phyloP scores from a whole-genome alignment of 2,888 invertebrate species.

The Acleris holmiana region DNA sequence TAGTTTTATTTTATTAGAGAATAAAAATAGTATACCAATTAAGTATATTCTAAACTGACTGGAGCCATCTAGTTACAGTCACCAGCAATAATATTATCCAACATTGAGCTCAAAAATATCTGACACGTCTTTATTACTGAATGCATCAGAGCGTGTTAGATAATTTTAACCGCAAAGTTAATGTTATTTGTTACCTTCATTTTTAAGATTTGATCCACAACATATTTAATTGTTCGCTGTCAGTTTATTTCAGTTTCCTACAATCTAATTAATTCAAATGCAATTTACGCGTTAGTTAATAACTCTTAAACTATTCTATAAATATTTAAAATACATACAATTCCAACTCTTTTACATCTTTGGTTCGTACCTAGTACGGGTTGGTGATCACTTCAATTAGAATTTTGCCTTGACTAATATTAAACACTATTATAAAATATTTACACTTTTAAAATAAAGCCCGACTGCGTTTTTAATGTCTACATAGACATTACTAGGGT shows the following conservation, averaged over 20 bases:
- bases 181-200: too few species aligned
- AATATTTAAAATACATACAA: slow-evolving; percentile 52
- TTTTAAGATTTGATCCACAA: neutral
- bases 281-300: slow-evolving; percentile 23
- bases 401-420: slow-evolving; percentile 42
- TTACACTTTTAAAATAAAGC: slow-evolving; percentile 10
- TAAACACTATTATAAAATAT: slow-evolving; percentile 23
- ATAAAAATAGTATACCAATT: too few species aligned
- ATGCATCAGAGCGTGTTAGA: too few species aligned
- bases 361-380: slow-evolving; percentile 79
- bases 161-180: too few species aligned
- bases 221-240: neutral
- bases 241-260: neutral
- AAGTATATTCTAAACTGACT: too few species aligned
- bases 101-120: too few species aligned
- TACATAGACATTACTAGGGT: too few species aligned
- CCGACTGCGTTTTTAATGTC: slow-evolving; percentile 3
- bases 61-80: too few species aligned
- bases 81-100: too few species aligned
- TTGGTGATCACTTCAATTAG: slow-evolving; percentile 63
- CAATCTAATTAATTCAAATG: slow-evolving; percentile 24
- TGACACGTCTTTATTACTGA: too few species aligned
- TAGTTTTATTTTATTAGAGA: too few species aligned
- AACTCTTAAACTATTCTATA: slow-evolving; percentile 12
- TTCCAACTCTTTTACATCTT: slow-evolving; percentile 82